A percentile compares a stretch with the other conserved stretches of the same genome.
These are phyloP conservation scores for Galeopsomyia nigrocyanea DNA, from an alignment of 2,888 invertebrate genomes.

Conservation along the genomic window DNA sequence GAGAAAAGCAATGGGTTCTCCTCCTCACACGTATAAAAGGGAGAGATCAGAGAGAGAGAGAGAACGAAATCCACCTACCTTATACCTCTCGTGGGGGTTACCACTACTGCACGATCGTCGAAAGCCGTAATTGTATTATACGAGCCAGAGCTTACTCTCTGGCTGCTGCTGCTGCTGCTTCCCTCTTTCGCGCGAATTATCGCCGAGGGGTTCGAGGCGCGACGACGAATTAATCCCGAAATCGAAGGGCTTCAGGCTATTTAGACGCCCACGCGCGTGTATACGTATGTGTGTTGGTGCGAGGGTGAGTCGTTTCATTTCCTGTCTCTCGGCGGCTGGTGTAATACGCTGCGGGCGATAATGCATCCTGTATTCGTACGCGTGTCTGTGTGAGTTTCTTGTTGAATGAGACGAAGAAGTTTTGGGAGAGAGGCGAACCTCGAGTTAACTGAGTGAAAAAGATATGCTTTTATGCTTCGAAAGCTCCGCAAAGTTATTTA, in stretches of 20 bases:
- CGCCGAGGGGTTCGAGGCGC: slow-evolving; percentile 48
- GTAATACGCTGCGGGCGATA: slow-evolving; percentile 17
- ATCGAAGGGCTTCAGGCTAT: slow-evolving; percentile 57
- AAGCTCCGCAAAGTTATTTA: too few species aligned
- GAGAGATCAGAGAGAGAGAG: slow-evolving; percentile 12
- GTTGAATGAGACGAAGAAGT: not conserved
- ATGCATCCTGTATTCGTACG: slow-evolving; percentile 19
- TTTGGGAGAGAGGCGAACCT: not conserved
- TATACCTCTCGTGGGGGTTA: not conserved
- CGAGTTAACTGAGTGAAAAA: not conserved
- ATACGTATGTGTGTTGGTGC: not conserved
- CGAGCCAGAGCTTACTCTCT: slow-evolving; percentile 24
- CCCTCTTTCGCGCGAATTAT: slow-evolving; percentile 54
- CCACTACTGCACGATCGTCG: slow-evolving; percentile 31
- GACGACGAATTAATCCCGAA: slow-evolving; percentile 56
- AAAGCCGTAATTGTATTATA: slow-evolving; percentile 47
- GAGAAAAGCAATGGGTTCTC: slow-evolving; percentile 22
- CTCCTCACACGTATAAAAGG: slow-evolving; percentile 11
- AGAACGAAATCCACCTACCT: slow-evolving; percentile 37
- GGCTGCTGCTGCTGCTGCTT: slow-evolving; percentile 2
- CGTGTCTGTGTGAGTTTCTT: not conserved
- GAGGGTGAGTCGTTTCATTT: slow-evolving; percentile 25
- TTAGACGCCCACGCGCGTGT: slow-evolving; percentile 46
- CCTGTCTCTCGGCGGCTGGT: slow-evolving; percentile 18
- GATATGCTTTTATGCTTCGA: too few species aligned